phyloP scores from a whole-genome alignment of 2,113 vertebrate genomes.

The Solenodon paradoxus region DNA sequence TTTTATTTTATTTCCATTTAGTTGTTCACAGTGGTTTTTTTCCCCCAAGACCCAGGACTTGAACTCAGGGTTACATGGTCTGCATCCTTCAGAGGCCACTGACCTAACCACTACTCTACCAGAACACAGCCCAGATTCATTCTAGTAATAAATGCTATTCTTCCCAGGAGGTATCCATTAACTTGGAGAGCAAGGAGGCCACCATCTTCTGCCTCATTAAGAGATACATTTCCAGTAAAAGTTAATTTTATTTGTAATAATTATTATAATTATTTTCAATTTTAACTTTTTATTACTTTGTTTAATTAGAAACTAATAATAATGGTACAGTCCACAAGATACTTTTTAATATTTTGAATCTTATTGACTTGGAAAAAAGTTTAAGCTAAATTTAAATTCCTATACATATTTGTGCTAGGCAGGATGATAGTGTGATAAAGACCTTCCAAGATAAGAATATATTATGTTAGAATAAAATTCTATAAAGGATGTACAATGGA shows the following conservation, averaged over 20 bases:
- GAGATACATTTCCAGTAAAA: not conserved
- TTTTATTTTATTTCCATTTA: too few species aligned
- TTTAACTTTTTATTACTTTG: not conserved
- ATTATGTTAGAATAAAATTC: not conserved
- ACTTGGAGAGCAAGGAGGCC: not conserved
- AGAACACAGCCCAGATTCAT: not conserved
- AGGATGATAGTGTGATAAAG: not conserved
- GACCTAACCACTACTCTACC: too few species aligned
- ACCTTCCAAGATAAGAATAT: not conserved
- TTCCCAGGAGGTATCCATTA: not conserved
- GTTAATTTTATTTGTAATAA: not conserved
- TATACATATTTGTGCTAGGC: not conserved
- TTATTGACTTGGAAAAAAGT: not conserved
- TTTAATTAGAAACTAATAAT: not conserved
- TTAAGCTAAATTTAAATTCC: not conserved
- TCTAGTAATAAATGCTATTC: not conserved
- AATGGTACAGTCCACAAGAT: not conserved
- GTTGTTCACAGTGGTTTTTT: too few species aligned
- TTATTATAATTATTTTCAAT: not conserved
- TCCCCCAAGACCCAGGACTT: too few species aligned
- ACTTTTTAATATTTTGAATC: not conserved
- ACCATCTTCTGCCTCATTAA: not conserved
- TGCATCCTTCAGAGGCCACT: too few species aligned
- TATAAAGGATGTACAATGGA: not conserved
- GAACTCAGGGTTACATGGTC: too few species aligned